Evolutionary conservation across 2,113 vertebrate genomes (phyloP), one percentile per base, ranked within the genome.

Genomic region (Meriones unguiculatus): DNA sequence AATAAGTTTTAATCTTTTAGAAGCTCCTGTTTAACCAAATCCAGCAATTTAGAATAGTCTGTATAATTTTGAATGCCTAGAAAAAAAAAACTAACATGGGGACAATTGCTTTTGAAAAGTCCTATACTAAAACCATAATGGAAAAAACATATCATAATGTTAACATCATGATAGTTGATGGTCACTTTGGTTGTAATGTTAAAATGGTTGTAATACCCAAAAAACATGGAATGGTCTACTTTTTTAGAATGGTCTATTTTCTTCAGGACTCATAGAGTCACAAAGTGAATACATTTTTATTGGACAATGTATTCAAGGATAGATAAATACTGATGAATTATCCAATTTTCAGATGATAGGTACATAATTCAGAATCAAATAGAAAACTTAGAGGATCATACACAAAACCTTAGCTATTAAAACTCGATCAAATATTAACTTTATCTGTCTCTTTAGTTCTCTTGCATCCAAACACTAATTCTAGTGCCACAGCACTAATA

Each of bases 301-400:
- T 65, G 87, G 6, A 91, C 65, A 96, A 77, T 90, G 46, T 46
- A 46, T 46, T 5, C 12, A 6, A 91, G 52, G 13, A 86, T 50
- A 94, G 46, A 35, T 77, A 35, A 70, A 72, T 52, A 87, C 32
- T 72, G 65, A n/a, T 70, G 32, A 72, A 87, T 87, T 72, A 15
- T 25, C 54, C 50, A 32, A 67, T 22, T 86, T 50, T 87, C 62
- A 88, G 30, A 95, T 85, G 50, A 87, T 15, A 90, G 13, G 13
- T 54, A 84, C 89, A 76, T 14, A 89, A 96, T 54, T 94, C 52
- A 95, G 67, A 35, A 95, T 65, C 70, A 95, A 85, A 59, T 7
- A 91, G 52, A 93, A 95, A 84, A 94, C 17, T 80, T 75, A 93
- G 22, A 91, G 32, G 52, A 94, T 91, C n/a, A 94, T 91, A 95